These are phyloP conservation scores for Thera britannica DNA, from an alignment of 2,888 invertebrate species.

Conservation along the genomic window DNA sequence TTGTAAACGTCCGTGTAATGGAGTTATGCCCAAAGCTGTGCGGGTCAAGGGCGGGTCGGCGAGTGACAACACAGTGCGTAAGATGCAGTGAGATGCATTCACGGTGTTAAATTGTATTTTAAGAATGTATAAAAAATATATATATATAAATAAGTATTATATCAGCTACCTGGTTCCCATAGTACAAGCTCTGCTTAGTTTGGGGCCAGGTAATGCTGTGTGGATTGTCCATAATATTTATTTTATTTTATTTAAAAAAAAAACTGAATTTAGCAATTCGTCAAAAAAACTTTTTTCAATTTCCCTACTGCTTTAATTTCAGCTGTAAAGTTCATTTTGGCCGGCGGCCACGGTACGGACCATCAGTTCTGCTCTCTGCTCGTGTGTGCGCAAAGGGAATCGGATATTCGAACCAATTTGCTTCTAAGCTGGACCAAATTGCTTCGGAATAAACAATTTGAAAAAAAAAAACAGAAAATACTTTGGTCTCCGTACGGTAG, in stretches of 20 bases:
- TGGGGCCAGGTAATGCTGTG: no score
- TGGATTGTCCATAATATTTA: no score
- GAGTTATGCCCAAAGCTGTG: conserved; percentile 33
- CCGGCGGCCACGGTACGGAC: conserved; percentile 14
- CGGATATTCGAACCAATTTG: conserved; percentile 5
- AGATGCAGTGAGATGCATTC: conserved; percentile 8
- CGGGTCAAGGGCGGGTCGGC: conserved; percentile 40
- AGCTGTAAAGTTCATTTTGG: conserved; percentile 20
- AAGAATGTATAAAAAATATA: no score
- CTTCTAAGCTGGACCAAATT: conserved; percentile 1
- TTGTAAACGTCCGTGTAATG: conserved; percentile 34
- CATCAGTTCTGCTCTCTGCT: conserved; percentile 11
- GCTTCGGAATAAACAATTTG: not conserved
- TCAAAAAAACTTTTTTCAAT: not conserved
- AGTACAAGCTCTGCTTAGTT: no score
- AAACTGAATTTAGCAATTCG: not conserved
- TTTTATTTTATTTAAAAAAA: no score
- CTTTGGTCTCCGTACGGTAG: no score
- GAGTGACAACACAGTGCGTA: conserved; percentile 12
- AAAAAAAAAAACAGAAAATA: no score
- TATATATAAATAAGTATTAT: no score
- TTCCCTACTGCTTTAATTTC: conserved; percentile 9
- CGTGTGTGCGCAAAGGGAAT: conserved; percentile 19
- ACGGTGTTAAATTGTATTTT: no score
- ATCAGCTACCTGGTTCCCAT: no score